Evolutionary conservation across 2,888 invertebrate species (phyloP).

Genomic region (Noctua comes): DNA sequence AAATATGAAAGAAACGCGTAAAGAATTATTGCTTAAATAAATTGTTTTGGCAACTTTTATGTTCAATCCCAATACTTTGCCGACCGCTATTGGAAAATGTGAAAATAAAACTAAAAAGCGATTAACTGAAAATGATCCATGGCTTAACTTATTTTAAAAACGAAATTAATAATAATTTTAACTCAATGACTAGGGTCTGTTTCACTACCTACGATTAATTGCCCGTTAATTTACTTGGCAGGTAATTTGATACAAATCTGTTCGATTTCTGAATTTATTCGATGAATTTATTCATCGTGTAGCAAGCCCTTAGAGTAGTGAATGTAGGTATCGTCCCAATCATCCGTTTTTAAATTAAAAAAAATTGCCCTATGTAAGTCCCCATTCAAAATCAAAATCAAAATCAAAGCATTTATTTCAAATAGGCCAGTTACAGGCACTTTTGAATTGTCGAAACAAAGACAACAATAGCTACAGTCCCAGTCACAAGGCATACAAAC

Average conservation of each 20-base stretch:
- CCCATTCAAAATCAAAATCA: too few relatives aligned
- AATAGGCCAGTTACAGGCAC: too few relatives aligned
- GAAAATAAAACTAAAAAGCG: neutral
- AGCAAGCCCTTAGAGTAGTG: neutral
- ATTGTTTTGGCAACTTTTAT: constrained; percentile 54
- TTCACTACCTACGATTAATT: neutral
- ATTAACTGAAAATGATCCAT: neutral
- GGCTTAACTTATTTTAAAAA: neutral
- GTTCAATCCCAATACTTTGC: constrained; percentile 11
- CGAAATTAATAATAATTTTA: neutral
- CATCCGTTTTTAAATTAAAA: too few relatives aligned
- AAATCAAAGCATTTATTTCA: too few relatives aligned
- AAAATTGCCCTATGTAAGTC: too few relatives aligned
- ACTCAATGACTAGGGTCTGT: neutral
- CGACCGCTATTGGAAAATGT: neutral
- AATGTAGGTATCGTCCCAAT: neutral
- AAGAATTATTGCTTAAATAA: constrained; percentile 56
- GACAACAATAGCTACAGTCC: too few relatives aligned
- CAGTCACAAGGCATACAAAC: too few relatives aligned
- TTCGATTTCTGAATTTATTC: neutral
- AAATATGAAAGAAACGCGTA: constrained; percentile 59
- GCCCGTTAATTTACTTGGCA: neutral
- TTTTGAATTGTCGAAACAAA: too few relatives aligned
- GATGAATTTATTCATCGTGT: neutral
- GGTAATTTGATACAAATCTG: neutral